These are phyloP conservation scores for Hyppa rectilinea DNA, from an alignment of 2,888 invertebrate species.

Conservation along the genomic window DNA sequence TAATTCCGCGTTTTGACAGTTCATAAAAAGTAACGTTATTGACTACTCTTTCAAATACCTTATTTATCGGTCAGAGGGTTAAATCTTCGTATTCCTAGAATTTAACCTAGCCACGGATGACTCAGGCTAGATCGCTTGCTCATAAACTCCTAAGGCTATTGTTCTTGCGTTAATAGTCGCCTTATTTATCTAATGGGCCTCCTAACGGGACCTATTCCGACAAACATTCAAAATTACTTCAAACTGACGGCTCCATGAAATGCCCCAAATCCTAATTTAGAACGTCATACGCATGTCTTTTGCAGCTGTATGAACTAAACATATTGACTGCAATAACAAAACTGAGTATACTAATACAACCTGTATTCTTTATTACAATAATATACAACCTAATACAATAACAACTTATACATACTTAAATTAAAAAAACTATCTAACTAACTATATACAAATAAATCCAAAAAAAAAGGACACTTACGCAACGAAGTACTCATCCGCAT, in stretches of 20 bases:
- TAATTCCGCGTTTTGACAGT: no score
- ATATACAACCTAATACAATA: no score
- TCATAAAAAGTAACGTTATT: no score
- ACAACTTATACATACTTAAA: no score
- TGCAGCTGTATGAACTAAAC: not conserved
- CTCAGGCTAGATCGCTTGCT: conserved; percentile 31
- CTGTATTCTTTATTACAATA: no score
- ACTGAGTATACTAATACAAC: no score
- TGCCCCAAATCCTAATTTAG: conserved; percentile 1
- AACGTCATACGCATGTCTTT: not conserved
- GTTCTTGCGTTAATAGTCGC: conserved; percentile 40
- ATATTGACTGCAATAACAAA: not conserved
- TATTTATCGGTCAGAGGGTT: not conserved
- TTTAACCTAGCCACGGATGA: conserved; percentile 41
- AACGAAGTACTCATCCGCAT: no score
- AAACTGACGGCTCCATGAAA: conserved; percentile 16
- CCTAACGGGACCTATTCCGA: conserved; percentile 32
- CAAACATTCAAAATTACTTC: conserved; percentile 7
- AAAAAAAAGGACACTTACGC: no score
- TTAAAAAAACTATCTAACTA: no score
- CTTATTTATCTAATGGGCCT: conserved; percentile 47
- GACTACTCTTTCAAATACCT: no score
- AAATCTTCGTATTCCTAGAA: conserved; percentile 21
- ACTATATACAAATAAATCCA: no score
- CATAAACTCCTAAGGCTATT: conserved; percentile 41